A percentile compares a stretch with the other conserved stretches of the same genome.
Conservation (phyloP, 2,888 invertebrate genomes). For the Tryphoninae sp. region DNA sequence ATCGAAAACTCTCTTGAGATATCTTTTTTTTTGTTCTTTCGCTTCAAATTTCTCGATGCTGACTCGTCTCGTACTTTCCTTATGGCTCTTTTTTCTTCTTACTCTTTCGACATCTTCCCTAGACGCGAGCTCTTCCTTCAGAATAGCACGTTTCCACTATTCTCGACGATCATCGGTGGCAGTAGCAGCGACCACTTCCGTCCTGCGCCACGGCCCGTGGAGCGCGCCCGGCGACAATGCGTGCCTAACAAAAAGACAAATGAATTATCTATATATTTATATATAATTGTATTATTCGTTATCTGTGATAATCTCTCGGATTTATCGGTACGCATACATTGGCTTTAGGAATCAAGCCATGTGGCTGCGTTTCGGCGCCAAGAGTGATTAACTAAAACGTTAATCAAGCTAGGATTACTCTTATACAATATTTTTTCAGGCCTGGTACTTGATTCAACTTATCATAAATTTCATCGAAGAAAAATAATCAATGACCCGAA, state of each 20-base stretch:
- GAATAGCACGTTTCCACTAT: conserved; percentile 27
- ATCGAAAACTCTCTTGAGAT: conserved; percentile 1
- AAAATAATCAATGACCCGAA: too few species aligned
- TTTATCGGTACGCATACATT: not conserved
- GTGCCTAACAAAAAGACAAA: conserved; percentile 57
- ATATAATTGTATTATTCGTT: not conserved
- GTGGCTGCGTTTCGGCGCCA: too few species aligned
- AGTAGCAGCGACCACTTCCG: conserved; percentile 56
- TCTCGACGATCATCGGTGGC: conserved; percentile 38
- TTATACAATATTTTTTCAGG: too few species aligned
- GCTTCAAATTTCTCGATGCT: not conserved
- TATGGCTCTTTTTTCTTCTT: conserved; percentile 1
- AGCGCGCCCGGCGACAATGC: conserved; percentile 67
- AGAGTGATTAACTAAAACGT: too few species aligned
- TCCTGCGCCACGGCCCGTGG: conserved; percentile 61
- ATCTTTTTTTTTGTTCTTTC: not conserved
- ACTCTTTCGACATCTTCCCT: conserved; percentile 12
- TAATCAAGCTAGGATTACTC: too few species aligned
- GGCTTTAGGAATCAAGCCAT: too few species aligned
- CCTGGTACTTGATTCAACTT: too few species aligned
- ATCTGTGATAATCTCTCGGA: not conserved
- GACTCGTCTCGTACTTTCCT: not conserved
- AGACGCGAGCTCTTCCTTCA: conserved; percentile 60
- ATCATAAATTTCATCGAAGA: too few species aligned
- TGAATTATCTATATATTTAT: conserved; percentile 10